Evolutionary conservation across 2,113 vertebrate genomes (phyloP), one percentile per base, ranked within the genome.

Genomic region (Tenrec ecaudatus): DNA sequence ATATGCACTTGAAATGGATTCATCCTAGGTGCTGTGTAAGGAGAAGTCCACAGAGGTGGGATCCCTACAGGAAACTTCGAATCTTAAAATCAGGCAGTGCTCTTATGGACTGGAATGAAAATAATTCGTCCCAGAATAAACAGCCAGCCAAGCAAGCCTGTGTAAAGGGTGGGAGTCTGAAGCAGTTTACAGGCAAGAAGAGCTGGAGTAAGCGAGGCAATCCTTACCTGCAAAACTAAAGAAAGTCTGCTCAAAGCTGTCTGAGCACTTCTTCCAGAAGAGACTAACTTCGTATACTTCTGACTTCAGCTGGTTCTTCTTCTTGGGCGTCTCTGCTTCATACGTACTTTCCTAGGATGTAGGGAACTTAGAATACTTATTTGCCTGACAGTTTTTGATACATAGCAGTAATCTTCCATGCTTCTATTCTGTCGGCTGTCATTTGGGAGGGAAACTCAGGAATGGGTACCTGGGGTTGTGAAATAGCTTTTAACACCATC

Each of bases 401-500:
- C 36, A n/a, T 80, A 36, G 47, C 4, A 47, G 0, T n/a, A 90
- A 57, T 53, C 60, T 82, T 78, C 20, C 77, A 0, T 73, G 47
- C 89, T 85, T 78, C n/a, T 85, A 9, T 89, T 95, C 9, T 36
- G 0, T 69, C 36, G 53, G 33, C 94, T 36, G 36, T 89, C 64
- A 53, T 80, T 58, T 20, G 53, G 62, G 29, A 23, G 31, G 20
- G 38, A 60, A 79, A 82, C 71, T 8, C 57, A 80, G 12, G 33
- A 88, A n/a, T n/a, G 57, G 27, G 15, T 38, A 91, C 57, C 38
- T 78, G 31, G 43, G 64, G 53, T 84, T 73, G 2, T 91, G 40
- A 66, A 92, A 71, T 64, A 81, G n/a, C n/a, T 68, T 88, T 92
- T 78, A 62, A 5, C 78, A 82, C 77, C 71, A 29, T 83, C 57